Percentiles rank a stretch among this genome's conserved stretches.
Conservation (phyloP, 2,113 vertebrate species). For the Xerus inauris region DNA sequence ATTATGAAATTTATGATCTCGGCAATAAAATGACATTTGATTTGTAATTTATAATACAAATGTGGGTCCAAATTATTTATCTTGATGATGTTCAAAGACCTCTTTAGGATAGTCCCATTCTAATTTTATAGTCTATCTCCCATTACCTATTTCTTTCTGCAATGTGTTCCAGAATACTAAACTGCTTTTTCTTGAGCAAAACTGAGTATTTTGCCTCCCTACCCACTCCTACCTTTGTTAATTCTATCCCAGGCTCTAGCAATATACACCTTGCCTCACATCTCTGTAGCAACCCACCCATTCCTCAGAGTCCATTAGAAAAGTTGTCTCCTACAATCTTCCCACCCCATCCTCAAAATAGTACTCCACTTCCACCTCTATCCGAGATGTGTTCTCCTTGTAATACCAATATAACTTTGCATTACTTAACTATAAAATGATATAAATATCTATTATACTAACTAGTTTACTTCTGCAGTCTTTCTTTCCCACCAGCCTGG, state of each 20-base stretch:
- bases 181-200: constrained; percentile 14
- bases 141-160: not conserved
- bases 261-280: not conserved
- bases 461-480: not conserved
- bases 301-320: not conserved
- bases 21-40: not conserved
- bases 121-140: not conserved
- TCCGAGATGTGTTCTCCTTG: not conserved
- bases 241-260: not conserved
- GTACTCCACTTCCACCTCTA: not conserved
- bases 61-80: not conserved
- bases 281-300: not conserved
- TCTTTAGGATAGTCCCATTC: not conserved
- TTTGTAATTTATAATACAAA: constrained; percentile 1
- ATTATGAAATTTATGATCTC: not conserved
- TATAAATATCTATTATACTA: not conserved
- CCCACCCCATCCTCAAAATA: not conserved
- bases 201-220: not conserved
- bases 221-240: not conserved
- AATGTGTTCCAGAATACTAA: not conserved
- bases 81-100: not conserved
- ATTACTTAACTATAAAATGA: not conserved
- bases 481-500: not conserved
- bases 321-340: not conserved
- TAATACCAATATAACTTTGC: not conserved